Evolutionary conservation across 1,140 invertebrate genomes (phyloP), one percentile per base, ranked within the genome.

Genomic region (Arion vulgaris): DNA sequence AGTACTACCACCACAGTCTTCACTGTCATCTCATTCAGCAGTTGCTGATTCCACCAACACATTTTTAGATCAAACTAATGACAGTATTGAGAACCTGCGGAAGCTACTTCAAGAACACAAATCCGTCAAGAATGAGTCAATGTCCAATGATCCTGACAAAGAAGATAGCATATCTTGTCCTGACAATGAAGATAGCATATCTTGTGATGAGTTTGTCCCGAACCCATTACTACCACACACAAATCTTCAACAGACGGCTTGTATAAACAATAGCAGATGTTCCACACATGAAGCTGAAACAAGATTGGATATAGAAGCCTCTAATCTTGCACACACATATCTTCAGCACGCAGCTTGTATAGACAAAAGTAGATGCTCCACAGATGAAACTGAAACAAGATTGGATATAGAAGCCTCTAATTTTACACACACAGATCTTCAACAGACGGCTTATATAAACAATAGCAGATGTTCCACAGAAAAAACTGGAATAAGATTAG

Each of bases 81-180:
- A 73, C 38, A 73, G 71, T 26, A 73, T 73, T 49, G 26, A 73
- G 38, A 41, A 41, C 71, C 23, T 73, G 23, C 38, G 71, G 28
- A 73, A 73, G 11, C 71, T 73, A 38, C 71, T 73, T 73, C 71
- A 73, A 38, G 38, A 49, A 39, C 36, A 23, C 41, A 49, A 73
- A 49, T 36, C 32, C 4, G 5, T 13, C 4, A 71, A 17, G 32
- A 28, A 36, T 73, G 71, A 39, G 11, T 26, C 2, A 28, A 23
- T 49, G 19, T 9, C 38, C 0, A 38, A 7, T 39, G 71, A 49
- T 26, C 5, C 26, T 39, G 38, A 41, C 23, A 26, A 11, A 13
- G 38, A 73, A 57, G 53, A 19, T n/a, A n/a, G n/a, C n/a, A n/a
- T n/a, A n/a, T n/a, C n/a, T n/a, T n/a, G n/a, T n/a, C n/a, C n/a